Evolutionary conservation across 2,888 invertebrate species (phyloP), one percentile per base, ranked within the genome.

Genomic region (Pardosa pseudoannulata): DNA sequence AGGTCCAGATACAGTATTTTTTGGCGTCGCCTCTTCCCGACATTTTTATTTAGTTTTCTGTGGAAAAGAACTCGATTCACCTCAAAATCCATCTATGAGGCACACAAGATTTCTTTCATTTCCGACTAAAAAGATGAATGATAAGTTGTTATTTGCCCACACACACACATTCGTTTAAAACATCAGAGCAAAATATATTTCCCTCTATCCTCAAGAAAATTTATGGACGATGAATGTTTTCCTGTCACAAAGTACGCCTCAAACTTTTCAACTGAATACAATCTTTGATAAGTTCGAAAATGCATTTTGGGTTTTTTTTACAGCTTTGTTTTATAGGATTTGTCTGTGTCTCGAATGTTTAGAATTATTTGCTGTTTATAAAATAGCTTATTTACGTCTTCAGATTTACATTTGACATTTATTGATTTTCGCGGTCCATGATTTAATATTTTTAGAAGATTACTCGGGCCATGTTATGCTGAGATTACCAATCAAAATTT

Each of bases 21-120:
- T 79, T 19, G 64, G 39, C 28, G 28, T 56, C n/a, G 62, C 72
- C 41, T 64, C 62, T 31, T 65, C 39, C 23, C 29, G 64, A 79
- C 39, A 41, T 79, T 79, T 79, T 64, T 72, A 79, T 72, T 79
- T 72, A 28, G 65, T 72, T 79, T 72, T 31, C 72, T 46, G 36
- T 72, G 27, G 72, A 31, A 72, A 79, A 72, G 68, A 70, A 79
- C 62, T 64, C 65, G 65, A 79, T 72, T 72, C 41, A 41, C 50
- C 50, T 36, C 36, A 29, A 46, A 72, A 36, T 65, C 72, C 31
- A 29, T 79, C 46, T 72, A 28, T 39, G 50, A 46, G n/a, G 41
- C 56, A 79, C 67, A 36, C 27, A n/a, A 78, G 65, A 23, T 29
- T 67, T 31, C 41, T 79, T 79, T 72, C 72, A 79, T 79, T 79